Percentiles rank a stretch among this genome's conserved stretches.
These are phyloP conservation scores for Ibidorhyncha struthersii DNA, from an alignment of 2,113 vertebrate genomes.

Conservation along the genomic window DNA sequence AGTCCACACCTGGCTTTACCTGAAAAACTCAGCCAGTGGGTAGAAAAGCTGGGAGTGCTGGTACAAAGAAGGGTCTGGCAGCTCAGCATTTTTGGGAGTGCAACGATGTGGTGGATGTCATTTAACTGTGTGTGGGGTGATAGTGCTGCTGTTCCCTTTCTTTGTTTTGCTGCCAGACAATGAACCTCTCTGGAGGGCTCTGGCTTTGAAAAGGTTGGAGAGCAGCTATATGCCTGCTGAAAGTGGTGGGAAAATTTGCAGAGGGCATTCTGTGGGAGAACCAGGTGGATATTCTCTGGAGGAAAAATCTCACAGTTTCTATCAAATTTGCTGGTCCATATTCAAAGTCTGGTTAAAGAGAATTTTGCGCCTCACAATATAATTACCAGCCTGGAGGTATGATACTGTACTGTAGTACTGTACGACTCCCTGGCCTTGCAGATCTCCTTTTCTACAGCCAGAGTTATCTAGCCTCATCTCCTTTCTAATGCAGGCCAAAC, in stretches of 20 bases:
- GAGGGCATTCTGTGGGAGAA: not conserved
- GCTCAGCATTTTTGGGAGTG: not conserved
- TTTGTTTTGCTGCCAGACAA: not conserved
- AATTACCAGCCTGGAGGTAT: not conserved
- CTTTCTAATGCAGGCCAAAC: not conserved
- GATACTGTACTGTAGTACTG: not conserved
- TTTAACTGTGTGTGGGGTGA: not conserved
- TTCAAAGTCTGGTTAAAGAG: not conserved
- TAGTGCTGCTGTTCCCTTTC: not conserved
- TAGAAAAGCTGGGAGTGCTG: not conserved
- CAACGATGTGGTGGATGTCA: not conserved
- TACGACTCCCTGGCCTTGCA: not conserved
- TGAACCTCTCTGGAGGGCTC: not conserved
- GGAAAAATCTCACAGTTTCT: not conserved
- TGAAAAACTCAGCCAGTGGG: not conserved
- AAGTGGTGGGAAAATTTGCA: not conserved
- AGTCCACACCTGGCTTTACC: not conserved
- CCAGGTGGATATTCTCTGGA: not conserved
- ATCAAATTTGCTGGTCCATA: not conserved
- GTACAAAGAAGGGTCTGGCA: not conserved
- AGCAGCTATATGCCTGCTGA: not conserved
- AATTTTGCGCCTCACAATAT: not conserved
- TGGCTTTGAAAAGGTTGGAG: not conserved
- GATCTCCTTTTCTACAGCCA: not conserved
- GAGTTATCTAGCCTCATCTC: not conserved